phyloP scores from a whole-genome alignment of 2,797 vertebrate genomes.

The Dryobates pubescens region DNA sequence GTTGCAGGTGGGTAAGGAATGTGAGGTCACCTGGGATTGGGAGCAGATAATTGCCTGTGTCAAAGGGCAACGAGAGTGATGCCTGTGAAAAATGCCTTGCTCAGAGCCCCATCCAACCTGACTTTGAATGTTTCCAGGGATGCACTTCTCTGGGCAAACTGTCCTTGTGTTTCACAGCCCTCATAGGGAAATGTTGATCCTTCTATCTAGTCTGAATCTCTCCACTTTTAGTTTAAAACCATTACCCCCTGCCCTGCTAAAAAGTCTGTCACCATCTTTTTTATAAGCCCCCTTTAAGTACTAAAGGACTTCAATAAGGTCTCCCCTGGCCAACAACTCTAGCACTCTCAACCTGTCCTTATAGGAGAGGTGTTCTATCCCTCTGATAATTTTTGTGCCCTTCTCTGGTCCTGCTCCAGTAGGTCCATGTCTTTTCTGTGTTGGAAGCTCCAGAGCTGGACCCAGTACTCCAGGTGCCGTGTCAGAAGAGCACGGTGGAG shows the following conservation, averaged over 20 bases:
- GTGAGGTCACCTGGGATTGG: constrained; percentile 41
- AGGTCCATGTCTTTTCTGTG: neutral
- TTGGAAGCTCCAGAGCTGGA: neutral
- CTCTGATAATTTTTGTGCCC: neutral
- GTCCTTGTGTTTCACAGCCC: neutral
- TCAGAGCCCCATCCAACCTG: neutral
- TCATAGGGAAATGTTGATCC: neutral
- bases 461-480: neutral
- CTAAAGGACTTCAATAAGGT: accelerated
- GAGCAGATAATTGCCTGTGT: constrained; percentile 51
- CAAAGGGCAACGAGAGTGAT: constrained; percentile 60
- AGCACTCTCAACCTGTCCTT: neutral
- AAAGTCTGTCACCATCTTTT: neutral
- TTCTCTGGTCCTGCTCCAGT: neutral
- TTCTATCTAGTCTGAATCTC: neutral
- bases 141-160: neutral
- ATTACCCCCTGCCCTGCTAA: neutral
- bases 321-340: neutral
- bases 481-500: neutral
- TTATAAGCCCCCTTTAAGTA: neutral
- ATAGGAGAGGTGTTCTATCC: neutral
- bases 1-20: constrained; percentile 69
- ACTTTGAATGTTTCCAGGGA: neutral
- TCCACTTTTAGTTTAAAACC: neutral
- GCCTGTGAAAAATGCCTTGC: constrained; percentile 22